These are phyloP conservation scores for Podotricha telesiphe DNA, from an alignment of 2,888 invertebrate genomes.

Conservation along the genomic window DNA sequence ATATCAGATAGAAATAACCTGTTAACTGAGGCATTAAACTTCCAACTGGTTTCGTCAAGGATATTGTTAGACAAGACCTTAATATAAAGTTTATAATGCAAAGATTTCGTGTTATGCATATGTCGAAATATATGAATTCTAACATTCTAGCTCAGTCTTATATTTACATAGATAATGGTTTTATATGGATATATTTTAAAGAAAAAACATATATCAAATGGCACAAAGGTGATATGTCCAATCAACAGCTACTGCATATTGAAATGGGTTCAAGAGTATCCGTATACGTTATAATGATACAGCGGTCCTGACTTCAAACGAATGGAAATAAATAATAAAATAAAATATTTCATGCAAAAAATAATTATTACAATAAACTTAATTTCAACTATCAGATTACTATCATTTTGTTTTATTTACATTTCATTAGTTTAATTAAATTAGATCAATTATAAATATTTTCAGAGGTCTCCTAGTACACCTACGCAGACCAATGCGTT, in stretches of 20 bases:
- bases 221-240: background rate
- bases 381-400: too few species aligned
- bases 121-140: background rate
- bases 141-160: conserved; percentile 11
- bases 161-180: conserved; percentile 10
- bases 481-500: too few species aligned
- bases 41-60: conserved; percentile 38
- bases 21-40: conserved; percentile 34
- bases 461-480: too few species aligned
- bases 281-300: background rate
- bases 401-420: too few species aligned
- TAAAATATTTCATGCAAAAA: too few species aligned
- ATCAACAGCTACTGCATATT: conserved; percentile 1
- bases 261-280: background rate
- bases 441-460: too few species aligned
- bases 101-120: conserved; percentile 12
- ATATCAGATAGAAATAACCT: conserved; percentile 35
- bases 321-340: too few species aligned
- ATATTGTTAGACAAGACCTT: conserved; percentile 24
- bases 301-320: too few species aligned
- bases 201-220: conserved; percentile 6
- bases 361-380: too few species aligned
- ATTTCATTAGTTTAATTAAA: too few species aligned
- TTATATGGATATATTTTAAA: background rate
- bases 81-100: conserved; percentile 25